Evolutionary conservation across 2,888 invertebrate species (phyloP).

Genomic region (Aricia artaxerxes): DNA sequence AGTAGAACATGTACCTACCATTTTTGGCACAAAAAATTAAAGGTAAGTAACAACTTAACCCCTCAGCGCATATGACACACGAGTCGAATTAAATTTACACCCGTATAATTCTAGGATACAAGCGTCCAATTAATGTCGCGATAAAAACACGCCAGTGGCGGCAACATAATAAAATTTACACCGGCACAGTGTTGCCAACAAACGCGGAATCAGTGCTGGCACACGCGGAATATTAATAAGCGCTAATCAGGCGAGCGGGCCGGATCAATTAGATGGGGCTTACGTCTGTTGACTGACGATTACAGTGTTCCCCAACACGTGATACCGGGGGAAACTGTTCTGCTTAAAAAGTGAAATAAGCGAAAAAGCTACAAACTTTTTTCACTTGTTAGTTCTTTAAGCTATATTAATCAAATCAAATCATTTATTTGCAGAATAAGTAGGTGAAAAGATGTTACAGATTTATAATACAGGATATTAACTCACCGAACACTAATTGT

Average conservation of each 20-base stretch:
- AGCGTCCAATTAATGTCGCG: slow-evolving; percentile 17
- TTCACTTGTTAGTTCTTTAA: background rate
- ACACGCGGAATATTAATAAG: slow-evolving; percentile 52
- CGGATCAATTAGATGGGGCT: slow-evolving; percentile 32
- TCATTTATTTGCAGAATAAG: too few species aligned
- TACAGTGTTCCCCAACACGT: slow-evolving; percentile 31
- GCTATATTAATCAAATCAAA: too few species aligned
- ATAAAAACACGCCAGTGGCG: slow-evolving; percentile 36
- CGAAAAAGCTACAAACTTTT: background rate
- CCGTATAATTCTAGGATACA: slow-evolving; percentile 2
- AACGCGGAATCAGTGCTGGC: slow-evolving; percentile 41
- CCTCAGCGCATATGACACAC: background rate
- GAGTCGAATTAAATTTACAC: background rate
- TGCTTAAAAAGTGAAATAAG: background rate
- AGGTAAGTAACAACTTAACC: background rate
- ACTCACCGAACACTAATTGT: too few species aligned
- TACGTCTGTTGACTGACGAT: slow-evolving; percentile 36
- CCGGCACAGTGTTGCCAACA: slow-evolving; percentile 32
- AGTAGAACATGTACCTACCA: background rate
- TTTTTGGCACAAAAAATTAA: background rate
- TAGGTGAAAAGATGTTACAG: too few species aligned
- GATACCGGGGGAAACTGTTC: background rate
- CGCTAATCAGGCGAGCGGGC: slow-evolving; percentile 49
- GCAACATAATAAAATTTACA: slow-evolving; percentile 47
- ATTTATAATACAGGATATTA: too few species aligned